A percentile compares a stretch with the other conserved stretches of the same genome.
phyloP scores from a whole-genome alignment of 2,888 invertebrate species.

The Sisyra terminalis region DNA sequence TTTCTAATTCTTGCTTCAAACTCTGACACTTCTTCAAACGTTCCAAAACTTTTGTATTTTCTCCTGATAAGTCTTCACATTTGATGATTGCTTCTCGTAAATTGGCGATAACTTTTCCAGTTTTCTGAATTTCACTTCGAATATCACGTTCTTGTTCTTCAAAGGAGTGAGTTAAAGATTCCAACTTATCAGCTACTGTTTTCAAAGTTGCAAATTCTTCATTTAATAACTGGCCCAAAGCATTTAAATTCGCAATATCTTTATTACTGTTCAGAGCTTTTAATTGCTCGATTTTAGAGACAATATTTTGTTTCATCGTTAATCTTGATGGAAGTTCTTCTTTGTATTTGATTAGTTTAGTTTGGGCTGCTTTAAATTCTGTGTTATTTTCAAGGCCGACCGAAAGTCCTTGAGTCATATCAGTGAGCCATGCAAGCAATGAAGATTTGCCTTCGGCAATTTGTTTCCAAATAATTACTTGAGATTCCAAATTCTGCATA shows the following conservation, averaged over 20 bases:
- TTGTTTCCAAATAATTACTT: constrained; percentile 84
- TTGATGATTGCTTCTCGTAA: constrained; percentile 71
- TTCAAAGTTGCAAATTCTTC: constrained; percentile 63
- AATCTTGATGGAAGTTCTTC: constrained; percentile 69
- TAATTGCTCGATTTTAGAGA: constrained; percentile 64
- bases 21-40: constrained; percentile 59
- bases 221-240: constrained; percentile 47
- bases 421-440: constrained; percentile 66
- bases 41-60: constrained; percentile 65
- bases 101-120: constrained; percentile 51
- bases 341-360: constrained; percentile 64
- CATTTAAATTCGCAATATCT: constrained; percentile 49
- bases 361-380: constrained; percentile 66
- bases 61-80: constrained; percentile 80
- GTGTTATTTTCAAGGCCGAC: constrained; percentile 59
- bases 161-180: constrained; percentile 52
- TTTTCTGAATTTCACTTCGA: constrained; percentile 50
- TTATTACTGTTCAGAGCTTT: constrained; percentile 54
- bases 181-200: constrained; percentile 54
- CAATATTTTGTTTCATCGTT: constrained; percentile 59
- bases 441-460: constrained; percentile 76
- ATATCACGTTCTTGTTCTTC: constrained; percentile 58
- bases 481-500: constrained; percentile 70
- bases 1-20: constrained; percentile 52
- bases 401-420: constrained; percentile 61